Conservation (phyloP, 2,797 vertebrate species). For the Sciaenops ocellatus region DNA sequence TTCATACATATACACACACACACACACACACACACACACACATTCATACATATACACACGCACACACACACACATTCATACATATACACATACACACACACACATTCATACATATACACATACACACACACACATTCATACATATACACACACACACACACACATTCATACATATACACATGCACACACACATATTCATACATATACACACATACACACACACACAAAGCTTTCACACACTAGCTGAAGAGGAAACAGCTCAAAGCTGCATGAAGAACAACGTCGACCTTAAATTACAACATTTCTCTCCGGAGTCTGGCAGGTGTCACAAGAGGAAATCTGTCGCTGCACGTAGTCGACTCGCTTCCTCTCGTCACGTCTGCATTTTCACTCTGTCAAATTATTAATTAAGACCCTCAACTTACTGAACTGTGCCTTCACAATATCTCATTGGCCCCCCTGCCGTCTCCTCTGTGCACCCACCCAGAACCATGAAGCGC, state of each 20-base stretch:
- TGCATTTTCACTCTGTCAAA: not conserved
- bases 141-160: no score
- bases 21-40: no score
- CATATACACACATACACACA: not conserved
- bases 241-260: not conserved
- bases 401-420: not conserved
- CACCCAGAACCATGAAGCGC: not conserved
- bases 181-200: not conserved
- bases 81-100: no score
- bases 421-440: not conserved
- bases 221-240: not conserved
- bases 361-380: not conserved
- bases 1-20: no score
- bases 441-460: not conserved
- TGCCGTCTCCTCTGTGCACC: no score
- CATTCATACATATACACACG: no score
- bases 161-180: no score
- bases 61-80: no score
- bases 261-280: not conserved
- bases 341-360: no score
- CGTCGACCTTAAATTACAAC: not conserved
- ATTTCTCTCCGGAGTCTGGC: conserved; percentile 16
- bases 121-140: conserved; percentile 20
- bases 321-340: not conserved
- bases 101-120: no score